A percentile compares a stretch with the other conserved stretches of the same genome.
Evolutionary conservation across 1,140 invertebrate species (phyloP).

Genomic region (Limonius californicus): DNA sequence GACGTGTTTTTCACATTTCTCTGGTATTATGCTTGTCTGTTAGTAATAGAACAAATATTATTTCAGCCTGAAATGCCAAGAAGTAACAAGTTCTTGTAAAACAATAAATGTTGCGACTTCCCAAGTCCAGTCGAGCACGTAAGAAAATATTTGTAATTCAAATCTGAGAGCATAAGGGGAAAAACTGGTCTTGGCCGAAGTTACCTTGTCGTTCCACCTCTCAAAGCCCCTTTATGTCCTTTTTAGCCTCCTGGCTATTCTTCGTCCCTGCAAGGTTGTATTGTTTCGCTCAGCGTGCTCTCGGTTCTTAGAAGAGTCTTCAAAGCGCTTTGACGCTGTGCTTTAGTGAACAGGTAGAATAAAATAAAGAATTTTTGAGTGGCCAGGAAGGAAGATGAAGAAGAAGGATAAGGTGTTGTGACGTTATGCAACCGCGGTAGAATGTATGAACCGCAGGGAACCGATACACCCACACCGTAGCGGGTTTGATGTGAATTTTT

Average conservation of each 20-base stretch:
- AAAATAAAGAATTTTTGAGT: not conserved
- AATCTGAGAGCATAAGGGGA: constrained; percentile 25
- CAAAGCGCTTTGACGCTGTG: constrained; percentile 16
- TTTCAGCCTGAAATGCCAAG: too few species aligned
- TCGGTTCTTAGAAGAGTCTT: constrained; percentile 27
- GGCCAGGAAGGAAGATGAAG: not conserved
- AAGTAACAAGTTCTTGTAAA: not conserved
- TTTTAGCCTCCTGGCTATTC: constrained; percentile 20
- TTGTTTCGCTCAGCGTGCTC: constrained; percentile 30
- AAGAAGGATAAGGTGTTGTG: too few species aligned
- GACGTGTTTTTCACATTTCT: too few species aligned
- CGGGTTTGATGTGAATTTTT: not conserved
- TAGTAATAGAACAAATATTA: too few species aligned
- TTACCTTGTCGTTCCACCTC: constrained; percentile 23
- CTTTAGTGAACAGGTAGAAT: constrained; percentile 22
- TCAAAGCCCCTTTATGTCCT: constrained; percentile 20
- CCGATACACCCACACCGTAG: not conserved
- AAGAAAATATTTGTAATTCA: constrained; percentile 27
- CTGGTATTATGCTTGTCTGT: too few species aligned
- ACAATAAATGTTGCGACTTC: constrained; percentile 4
- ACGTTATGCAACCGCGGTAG: not conserved
- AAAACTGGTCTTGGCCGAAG: constrained; percentile 24
- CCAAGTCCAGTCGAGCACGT: constrained; percentile 14
- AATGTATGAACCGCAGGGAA: not conserved
- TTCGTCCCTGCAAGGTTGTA: constrained; percentile 31